A percentile compares a stretch with the other conserved stretches of the same genome.
Conservation (phyloP, 2,113 vertebrate species). For the Anser brachyrhynchus region DNA sequence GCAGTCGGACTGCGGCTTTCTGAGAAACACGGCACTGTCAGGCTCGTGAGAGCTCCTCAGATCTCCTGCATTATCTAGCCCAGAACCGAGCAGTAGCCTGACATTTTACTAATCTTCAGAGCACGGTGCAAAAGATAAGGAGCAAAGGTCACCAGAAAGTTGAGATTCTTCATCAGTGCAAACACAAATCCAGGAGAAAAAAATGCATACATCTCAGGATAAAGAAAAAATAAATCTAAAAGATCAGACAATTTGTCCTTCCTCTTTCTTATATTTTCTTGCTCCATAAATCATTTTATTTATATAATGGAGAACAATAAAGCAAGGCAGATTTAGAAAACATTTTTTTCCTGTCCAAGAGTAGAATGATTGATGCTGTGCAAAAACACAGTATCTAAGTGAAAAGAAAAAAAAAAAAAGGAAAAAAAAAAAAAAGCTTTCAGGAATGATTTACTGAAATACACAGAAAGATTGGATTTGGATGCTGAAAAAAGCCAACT, state of each 20-base stretch:
- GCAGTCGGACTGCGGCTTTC: not conserved
- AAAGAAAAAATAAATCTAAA: not conserved
- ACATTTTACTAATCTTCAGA: not conserved
- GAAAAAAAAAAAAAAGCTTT: not conserved
- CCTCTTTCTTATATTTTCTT: not conserved
- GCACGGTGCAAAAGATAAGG: rapidly evolving
- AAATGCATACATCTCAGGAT: not conserved
- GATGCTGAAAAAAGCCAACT: not conserved
- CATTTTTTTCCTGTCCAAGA: slow-evolving; percentile 43
- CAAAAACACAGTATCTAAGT: slow-evolving; percentile 20
- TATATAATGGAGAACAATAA: slow-evolving; percentile 56
- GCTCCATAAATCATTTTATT: slow-evolving; percentile 69
- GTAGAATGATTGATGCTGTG: slow-evolving; percentile 62
- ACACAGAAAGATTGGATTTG: not conserved
- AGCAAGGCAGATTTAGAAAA: slow-evolving; percentile 52
- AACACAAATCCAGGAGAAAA: not conserved
- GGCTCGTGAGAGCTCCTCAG: not conserved
- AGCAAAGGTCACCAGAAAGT: not conserved
- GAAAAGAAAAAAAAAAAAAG: not conserved
- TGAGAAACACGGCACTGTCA: not conserved
- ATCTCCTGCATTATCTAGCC: not conserved
- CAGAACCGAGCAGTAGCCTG: not conserved
- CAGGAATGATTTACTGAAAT: slow-evolving; percentile 60
- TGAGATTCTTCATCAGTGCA: not conserved
- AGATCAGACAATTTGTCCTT: not conserved